These are phyloP conservation scores for Cosmopolites sordidus DNA, from an alignment of 2,888 invertebrate species.

Conservation along the genomic window DNA sequence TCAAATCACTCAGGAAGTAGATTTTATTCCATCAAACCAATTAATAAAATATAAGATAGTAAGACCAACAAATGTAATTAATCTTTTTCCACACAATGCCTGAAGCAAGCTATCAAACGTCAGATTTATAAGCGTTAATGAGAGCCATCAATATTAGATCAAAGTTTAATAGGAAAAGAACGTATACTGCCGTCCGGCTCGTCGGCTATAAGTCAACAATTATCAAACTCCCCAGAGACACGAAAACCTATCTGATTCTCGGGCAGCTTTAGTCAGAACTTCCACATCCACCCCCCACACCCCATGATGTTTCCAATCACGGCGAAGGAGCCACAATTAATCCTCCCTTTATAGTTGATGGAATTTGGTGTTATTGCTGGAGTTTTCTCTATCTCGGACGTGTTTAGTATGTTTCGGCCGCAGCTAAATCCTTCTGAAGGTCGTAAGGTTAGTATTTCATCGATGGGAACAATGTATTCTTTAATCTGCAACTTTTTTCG, in stretches of 20 bases:
- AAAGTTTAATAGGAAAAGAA: conserved; percentile 23
- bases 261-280: conserved; percentile 27
- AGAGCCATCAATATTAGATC: conserved; percentile 28
- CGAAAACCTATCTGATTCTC: conserved; percentile 27
- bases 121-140: conserved; percentile 30
- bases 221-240: conserved; percentile 26
- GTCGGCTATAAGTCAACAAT: conserved; percentile 29
- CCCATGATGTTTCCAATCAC: conserved; percentile 40
- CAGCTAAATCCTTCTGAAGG: conserved; percentile 24
- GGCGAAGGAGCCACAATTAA: conserved; percentile 45
- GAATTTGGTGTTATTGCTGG: conserved; percentile 42
- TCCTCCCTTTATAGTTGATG: conserved; percentile 47
- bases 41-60: too few relatives aligned
- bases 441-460: conserved; percentile 28
- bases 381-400: conserved; percentile 27
- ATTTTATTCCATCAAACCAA: too few relatives aligned
- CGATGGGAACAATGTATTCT: conserved; percentile 25
- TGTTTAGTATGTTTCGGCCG: conserved; percentile 25
- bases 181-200: conserved; percentile 8
- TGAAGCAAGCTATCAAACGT: conserved; percentile 18
- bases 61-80: too few relatives aligned
- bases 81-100: too few relatives aligned
- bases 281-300: conserved; percentile 8
- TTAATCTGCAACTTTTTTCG: conserved; percentile 19
- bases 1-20: too few relatives aligned